Base-by-base conservation (phyloP, 2,888 invertebrate species). In the Tricholauxania praeusta region DNA sequence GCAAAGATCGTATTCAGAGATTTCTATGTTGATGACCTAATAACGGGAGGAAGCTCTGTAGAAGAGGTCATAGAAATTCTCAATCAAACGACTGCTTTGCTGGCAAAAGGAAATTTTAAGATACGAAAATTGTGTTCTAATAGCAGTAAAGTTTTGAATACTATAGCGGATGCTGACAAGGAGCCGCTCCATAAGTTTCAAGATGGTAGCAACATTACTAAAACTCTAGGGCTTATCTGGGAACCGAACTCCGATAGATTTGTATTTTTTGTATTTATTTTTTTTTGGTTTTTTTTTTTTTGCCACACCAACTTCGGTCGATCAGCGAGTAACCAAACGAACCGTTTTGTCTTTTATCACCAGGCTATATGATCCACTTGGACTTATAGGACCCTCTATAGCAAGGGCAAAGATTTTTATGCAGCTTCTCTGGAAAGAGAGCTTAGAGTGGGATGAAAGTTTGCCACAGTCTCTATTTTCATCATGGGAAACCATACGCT, bases 1-100 rank as follows among this genome's bases (percentile, higher is more conserved):
- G n/a, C n/a, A n/a, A n/a, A n/a, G n/a, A n/a, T n/a, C n/a, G 52
- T 73, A 14, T 49, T 6, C 12, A 49, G 75, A 2, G 74, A 76
- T 55, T 75, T 76, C 60, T 75, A 75, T 28, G 75, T 76, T 3
- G 75, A 76, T 52, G 74, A 74, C 28, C 22, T 76, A 28, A 75
- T 75, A 2, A 71, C 76, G 1, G 74, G 74, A 3, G 72, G 66
- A 8, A 47, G 71, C 14, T 60, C 75, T 12, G 55, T 62, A 3
- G 47, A 70, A 19, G 68, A 76, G 32, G 74, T 72, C 4, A 5
- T 3, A 1, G 51, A 70, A 51, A 76, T 74, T 28, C 19, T n/a
- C 1, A 7, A 55, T 3, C 67, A 76, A 71, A 66, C 63, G 15
- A 51, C 70, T 15, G 4, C 12, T 1, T 32, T 72, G 12, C 67